Conservation (phyloP, 2,888 invertebrate species). For the Napeogenes sylphis region DNA sequence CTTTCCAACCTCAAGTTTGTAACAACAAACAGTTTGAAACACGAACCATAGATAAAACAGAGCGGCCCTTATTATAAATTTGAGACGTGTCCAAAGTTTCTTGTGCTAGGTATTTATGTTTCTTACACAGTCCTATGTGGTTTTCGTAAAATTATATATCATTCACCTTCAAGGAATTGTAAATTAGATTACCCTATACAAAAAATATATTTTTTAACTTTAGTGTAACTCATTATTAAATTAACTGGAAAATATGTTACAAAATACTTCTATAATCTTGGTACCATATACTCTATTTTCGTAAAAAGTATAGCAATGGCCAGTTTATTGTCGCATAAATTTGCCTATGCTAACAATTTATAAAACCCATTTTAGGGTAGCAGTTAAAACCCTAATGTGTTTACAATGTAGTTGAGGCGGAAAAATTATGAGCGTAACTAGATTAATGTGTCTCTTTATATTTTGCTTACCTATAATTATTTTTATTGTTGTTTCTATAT, state of each 20-base stretch:
- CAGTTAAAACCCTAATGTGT: constrained; percentile 3
- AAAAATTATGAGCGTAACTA: constrained; percentile 1
- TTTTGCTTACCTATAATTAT: no score
- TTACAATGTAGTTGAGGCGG: constrained; percentile 2
- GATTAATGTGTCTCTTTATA: no score
- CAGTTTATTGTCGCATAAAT: constrained; percentile 27
- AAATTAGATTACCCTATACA: no score
- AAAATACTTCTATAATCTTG: background rate
- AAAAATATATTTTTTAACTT: no score
- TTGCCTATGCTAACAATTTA: constrained; percentile 19
- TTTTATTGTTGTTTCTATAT: no score
- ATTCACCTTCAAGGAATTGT: no score
- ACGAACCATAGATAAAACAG: constrained; percentile 29
- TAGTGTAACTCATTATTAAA: no score
- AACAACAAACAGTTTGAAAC: constrained; percentile 18
- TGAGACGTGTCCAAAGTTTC: constrained; percentile 23
- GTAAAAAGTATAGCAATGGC: constrained; percentile 20
- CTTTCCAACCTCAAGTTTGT: constrained; percentile 21
- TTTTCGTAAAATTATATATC: background rate
- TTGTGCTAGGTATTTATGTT: constrained; percentile 10
- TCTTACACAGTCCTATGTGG: background rate
- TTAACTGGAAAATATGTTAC: no score
- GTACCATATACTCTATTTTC: constrained; percentile 14
- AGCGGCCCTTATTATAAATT: constrained; percentile 26
- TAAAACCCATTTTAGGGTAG: constrained; percentile 15